Evolutionary conservation across 2,888 invertebrate species (phyloP), one percentile per base, ranked within the genome.

Genomic region (Amphipyra berbera): DNA sequence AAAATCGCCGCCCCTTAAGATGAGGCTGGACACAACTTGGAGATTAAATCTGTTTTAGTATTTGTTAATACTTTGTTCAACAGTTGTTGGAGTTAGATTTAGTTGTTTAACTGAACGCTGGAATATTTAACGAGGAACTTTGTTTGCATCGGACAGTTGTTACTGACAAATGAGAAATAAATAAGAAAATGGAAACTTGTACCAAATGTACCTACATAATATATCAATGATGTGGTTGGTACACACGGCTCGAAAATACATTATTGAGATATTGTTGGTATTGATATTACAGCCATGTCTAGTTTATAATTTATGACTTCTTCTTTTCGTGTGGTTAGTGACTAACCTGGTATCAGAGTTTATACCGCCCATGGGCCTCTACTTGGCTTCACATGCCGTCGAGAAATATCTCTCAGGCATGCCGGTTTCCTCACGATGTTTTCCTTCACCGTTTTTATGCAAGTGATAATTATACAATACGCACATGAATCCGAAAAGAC

Each of bases 51-150:
- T 63, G 62, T 61, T 60, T 63, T 58, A 47, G 57, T 67, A 46
- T 73, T 79, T 66, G 62, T 67, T 60, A 57, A 67, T 68, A 63
- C 67, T 76, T 66, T 50, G 55, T 54, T 62, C 10, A 50, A 50
- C 68, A 56, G 63, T 73, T 63, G 73, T 68, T 61, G 12, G 37
- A 68, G 61, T 76, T 68, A 54, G 55, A 76, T 76, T 67, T 73
- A 62, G 68, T 60, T 73, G 62, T 73, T 40, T 50, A 48, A 49
- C 47, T 66, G 38, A 15, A 30, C 59, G 49, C 44, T 50, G 68
- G 42, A 61, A 59, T 73, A 71, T 67, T 76, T 62, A 62, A 62
- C 44, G 33, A 47, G 15, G 30, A 61, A 63, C 56, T 57, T 72
- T 65, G 52, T 72, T 57, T 40, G 55, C 14, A 14, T 13, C 37